phyloP scores from a whole-genome alignment of 2,888 invertebrate species.

The Idaea straminata region DNA sequence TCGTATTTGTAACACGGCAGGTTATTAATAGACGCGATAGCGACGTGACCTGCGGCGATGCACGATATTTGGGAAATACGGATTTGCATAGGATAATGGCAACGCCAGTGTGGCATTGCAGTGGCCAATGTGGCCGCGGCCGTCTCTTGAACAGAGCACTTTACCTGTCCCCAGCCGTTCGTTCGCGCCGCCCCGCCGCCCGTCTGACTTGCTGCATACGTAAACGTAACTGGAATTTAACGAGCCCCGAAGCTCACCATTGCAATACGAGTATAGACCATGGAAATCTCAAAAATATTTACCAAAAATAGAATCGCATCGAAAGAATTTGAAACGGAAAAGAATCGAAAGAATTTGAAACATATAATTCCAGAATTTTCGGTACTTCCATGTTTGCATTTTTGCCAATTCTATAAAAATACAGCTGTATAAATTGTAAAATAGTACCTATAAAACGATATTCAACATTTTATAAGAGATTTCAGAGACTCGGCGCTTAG shows the following conservation, averaged over 20 bases:
- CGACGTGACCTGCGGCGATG: slow-evolving; percentile 67
- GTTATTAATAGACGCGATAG: slow-evolving; percentile 77
- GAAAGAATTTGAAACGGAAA: no score
- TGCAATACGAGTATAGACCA: no score
- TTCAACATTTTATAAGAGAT: no score
- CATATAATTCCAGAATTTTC: no score
- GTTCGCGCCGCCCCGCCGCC: slow-evolving; percentile 14
- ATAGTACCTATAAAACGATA: no score
- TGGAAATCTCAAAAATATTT: no score
- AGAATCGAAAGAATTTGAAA: no score
- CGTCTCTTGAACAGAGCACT: slow-evolving; percentile 27
- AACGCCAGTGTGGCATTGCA: slow-evolving; percentile 43
- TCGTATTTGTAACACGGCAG: slow-evolving; percentile 67
- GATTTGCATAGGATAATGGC: slow-evolving; percentile 78
- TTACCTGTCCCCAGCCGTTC: slow-evolving; percentile 23
- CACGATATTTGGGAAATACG: slow-evolving; percentile 75
- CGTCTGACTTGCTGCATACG: slow-evolving; percentile 38
- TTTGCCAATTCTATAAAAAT: no score
- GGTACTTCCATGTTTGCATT: not conserved
- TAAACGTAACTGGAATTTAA: slow-evolving; percentile 29
- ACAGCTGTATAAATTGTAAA: no score
- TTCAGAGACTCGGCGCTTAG: no score
- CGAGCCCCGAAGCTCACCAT: slow-evolving; percentile 26
- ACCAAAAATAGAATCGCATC: no score
- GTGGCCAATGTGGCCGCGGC: slow-evolving; percentile 45